A percentile compares a stretch with the other conserved stretches of the same genome.
phyloP scores from a whole-genome alignment of 2,888 invertebrate genomes.

The Eilema depressum region DNA sequence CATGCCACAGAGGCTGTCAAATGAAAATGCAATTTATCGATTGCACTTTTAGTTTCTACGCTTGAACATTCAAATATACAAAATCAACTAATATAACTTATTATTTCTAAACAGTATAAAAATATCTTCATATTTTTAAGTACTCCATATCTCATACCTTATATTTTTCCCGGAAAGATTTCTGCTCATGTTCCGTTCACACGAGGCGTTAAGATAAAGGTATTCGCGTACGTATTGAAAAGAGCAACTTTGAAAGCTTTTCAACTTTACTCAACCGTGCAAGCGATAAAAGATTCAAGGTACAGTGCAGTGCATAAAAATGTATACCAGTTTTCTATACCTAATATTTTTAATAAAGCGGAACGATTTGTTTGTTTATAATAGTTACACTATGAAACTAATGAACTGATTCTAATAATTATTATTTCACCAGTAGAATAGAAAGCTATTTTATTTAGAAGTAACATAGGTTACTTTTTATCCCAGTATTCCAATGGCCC shows the following conservation, averaged over 20 bases:
- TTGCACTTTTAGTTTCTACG: no score
- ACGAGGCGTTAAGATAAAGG: slow-evolving; percentile 27
- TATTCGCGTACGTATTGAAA: slow-evolving; percentile 30
- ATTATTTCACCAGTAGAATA: no score
- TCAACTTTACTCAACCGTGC: slow-evolving; percentile 36
- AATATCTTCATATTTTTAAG: background rate
- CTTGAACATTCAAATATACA: background rate
- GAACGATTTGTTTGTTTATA: no score
- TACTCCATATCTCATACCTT: background rate
- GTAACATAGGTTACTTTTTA: no score
- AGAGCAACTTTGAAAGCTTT: slow-evolving; percentile 47
- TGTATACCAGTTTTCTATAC: background rate
- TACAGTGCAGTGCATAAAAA: slow-evolving; percentile 32
- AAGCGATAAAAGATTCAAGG: slow-evolving; percentile 45
- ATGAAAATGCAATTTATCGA: no score
- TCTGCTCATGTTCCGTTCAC: slow-evolving; percentile 15
- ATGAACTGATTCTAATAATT: no score
- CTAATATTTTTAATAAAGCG: no score
- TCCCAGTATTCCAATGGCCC: no score
- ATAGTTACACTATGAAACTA: no score
- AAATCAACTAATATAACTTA: background rate
- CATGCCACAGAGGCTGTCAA: no score
- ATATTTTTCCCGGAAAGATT: slow-evolving; percentile 10
- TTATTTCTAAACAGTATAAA: slow-evolving; percentile 1
- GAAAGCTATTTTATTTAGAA: no score